A percentile compares a stretch with the other conserved stretches of the same genome.
These are phyloP conservation scores for Bolinopsis microptera DNA, from an alignment of 37 sponge, comb jelly and placozoan genomes.

Conservation along the genomic window DNA sequence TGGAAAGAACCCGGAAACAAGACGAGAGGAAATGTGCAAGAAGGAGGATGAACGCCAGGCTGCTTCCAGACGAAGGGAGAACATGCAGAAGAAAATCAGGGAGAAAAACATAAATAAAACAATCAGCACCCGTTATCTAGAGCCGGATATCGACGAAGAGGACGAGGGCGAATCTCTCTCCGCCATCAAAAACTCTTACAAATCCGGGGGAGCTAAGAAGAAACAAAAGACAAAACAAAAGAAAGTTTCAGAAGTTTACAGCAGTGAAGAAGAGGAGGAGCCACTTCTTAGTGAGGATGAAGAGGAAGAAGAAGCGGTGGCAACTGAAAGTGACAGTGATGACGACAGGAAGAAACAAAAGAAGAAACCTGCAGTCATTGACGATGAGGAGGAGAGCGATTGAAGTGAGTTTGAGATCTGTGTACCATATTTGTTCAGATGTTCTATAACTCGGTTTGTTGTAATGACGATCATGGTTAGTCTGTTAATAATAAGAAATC, in stretches of 20 bases:
- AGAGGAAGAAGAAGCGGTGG: slow-evolving; percentile 60
- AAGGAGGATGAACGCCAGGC: slow-evolving; percentile 82
- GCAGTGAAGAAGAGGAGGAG: slow-evolving; percentile 57
- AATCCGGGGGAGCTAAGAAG: slow-evolving; percentile 35
- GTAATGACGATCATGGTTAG: too few species aligned
- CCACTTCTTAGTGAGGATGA: not conserved
- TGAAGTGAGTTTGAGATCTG: not conserved
- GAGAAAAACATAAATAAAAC: slow-evolving; percentile 70
- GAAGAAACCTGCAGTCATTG: slow-evolving; percentile 54
- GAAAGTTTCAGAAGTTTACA: slow-evolving; percentile 61
- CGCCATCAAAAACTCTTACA: slow-evolving; percentile 75
- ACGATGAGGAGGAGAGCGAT: slow-evolving; percentile 62
- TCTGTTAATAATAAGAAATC: too few species aligned
- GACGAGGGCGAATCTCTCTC: slow-evolving; percentile 70
- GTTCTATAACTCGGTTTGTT: too few species aligned
- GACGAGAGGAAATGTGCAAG: slow-evolving; percentile 81
- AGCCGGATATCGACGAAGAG: slow-evolving; percentile 73
- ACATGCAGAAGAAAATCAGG: slow-evolving; percentile 75
- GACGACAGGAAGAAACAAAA: slow-evolving; percentile 50
- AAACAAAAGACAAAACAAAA: not conserved
- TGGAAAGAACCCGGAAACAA: slow-evolving; percentile 85
- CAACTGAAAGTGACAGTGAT: slow-evolving; percentile 41
- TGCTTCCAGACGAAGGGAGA: slow-evolving; percentile 73
- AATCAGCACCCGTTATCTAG: slow-evolving; percentile 76
- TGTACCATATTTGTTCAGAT: not conserved